phyloP scores from a whole-genome alignment of 2,888 invertebrate species.

The Andrena flavipes region DNA sequence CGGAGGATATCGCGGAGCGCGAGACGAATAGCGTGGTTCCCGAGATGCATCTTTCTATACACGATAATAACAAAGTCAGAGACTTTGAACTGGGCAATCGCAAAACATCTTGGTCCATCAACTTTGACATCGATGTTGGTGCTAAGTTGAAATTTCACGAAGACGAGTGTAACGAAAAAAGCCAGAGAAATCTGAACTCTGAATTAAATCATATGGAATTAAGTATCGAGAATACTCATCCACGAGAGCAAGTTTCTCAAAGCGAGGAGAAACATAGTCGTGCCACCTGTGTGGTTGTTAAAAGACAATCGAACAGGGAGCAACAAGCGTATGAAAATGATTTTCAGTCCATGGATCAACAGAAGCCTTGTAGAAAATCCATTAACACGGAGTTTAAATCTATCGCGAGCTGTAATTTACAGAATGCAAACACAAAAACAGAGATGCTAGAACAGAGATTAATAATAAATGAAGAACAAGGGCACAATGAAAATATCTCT shows the following conservation, averaged over 20 bases:
- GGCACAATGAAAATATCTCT: conserved; percentile 18
- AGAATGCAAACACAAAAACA: conserved; percentile 22
- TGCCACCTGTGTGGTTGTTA: conserved; percentile 17
- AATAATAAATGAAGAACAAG: conserved; percentile 12
- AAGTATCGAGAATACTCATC: background rate
- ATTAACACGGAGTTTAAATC: conserved; percentile 14
- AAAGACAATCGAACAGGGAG: conserved; percentile 5
- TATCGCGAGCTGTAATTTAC: conserved; percentile 9
- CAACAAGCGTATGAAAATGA: conserved; percentile 3
- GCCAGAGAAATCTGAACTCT: background rate
- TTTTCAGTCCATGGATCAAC: conserved; percentile 1
- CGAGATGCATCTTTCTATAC: background rate
- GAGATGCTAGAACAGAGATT: conserved; percentile 21
- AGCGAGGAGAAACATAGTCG: conserved; percentile 15
- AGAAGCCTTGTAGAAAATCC: conserved; percentile 13
- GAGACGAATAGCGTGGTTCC: background rate
- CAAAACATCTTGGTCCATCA: background rate
- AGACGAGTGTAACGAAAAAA: background rate
- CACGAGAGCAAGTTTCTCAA: conserved; percentile 22
- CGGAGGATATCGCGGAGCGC: background rate
- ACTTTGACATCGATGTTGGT: background rate
- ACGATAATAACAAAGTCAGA: conserved; percentile 1
- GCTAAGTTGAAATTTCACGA: background rate
- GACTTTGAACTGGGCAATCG: background rate
- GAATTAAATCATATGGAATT: conserved; percentile 29